These are phyloP conservation scores for Nipponia nippon DNA, from an alignment of 2,113 vertebrate genomes.

Conservation along the genomic window DNA sequence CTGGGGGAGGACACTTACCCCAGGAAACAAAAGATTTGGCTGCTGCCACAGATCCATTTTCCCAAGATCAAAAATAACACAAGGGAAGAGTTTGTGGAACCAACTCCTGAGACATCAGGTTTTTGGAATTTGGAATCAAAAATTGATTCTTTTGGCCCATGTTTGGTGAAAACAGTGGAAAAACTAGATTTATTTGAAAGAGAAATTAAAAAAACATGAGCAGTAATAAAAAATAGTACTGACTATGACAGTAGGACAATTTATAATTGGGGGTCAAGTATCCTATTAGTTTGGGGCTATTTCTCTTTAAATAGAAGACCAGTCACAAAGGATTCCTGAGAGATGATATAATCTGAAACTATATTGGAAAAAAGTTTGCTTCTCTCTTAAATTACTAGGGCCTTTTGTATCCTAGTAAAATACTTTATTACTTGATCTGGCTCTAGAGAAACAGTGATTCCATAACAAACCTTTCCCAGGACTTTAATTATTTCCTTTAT, in stretches of 20 bases:
- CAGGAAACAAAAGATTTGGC: constrained; percentile 3
- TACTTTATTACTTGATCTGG: constrained; percentile 66
- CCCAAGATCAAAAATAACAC: constrained; percentile 42
- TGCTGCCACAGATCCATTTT: not conserved
- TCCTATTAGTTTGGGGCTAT: constrained; percentile 54
- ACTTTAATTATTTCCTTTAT: constrained; percentile 62
- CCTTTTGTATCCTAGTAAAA: constrained; percentile 64
- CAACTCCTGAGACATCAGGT: constrained; percentile 30
- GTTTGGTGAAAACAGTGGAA: constrained; percentile 50
- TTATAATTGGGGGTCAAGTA: constrained; percentile 67
- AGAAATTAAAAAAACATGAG: constrained; percentile 58
- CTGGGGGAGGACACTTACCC: not conserved
- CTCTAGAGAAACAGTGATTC: constrained; percentile 62
- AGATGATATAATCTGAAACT: constrained; percentile 66
- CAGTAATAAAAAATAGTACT: constrained; percentile 37
- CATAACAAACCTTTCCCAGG: constrained; percentile 60
- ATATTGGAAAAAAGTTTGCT: constrained; percentile 61
- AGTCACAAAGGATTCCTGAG: constrained; percentile 64
- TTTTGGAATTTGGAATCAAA: constrained; percentile 49
- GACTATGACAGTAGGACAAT: constrained; percentile 58
- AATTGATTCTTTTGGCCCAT: constrained; percentile 35
- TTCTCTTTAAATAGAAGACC: constrained; percentile 64
- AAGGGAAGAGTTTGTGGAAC: constrained; percentile 27
- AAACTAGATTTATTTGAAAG: constrained; percentile 52
- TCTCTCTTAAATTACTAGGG: constrained; percentile 63